Evolutionary conservation across 1,140 invertebrate species (phyloP).

Genomic region (Zaprionus taronus): DNA sequence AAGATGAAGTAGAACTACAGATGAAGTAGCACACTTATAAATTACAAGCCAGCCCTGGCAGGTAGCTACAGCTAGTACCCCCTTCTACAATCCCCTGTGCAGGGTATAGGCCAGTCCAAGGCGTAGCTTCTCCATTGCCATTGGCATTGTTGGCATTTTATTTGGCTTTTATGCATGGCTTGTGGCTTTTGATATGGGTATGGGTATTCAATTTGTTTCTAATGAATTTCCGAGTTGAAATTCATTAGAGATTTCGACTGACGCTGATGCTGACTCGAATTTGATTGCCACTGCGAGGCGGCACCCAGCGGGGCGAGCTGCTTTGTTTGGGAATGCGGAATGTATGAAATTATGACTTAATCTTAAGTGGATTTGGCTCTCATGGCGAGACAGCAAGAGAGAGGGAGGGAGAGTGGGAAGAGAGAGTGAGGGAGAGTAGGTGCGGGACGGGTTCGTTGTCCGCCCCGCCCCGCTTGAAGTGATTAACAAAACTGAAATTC

Average conservation of each 20-base stretch:
- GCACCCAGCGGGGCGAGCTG: conserved; percentile 14
- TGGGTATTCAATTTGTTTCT: conserved; percentile 71
- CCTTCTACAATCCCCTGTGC: neutral
- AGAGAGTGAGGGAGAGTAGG: no score
- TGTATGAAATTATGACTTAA: conserved; percentile 63
- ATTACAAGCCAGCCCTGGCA: no score
- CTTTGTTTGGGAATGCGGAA: conserved; percentile 12
- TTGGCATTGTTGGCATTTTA: conserved; percentile 57
- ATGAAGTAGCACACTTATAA: no score
- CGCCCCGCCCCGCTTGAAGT: conserved; percentile 15
- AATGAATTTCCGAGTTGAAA: conserved; percentile 79
- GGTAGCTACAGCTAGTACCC: no score
- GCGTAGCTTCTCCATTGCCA: conserved; percentile 5
- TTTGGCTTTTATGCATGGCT: conserved; percentile 49
- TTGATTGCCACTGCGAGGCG: conserved; percentile 47
- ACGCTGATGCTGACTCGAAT: conserved; percentile 48
- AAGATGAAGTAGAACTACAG: no score
- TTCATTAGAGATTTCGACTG: conserved; percentile 65
- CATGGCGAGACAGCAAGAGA: conserved; percentile 2
- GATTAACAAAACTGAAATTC: conserved; percentile 52
- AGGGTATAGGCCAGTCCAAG: neutral
- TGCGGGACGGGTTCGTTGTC: conserved; percentile 14
- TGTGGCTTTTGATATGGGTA: conserved; percentile 71
- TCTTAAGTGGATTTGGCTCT: conserved; percentile 77
- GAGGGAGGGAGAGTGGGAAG: neutral